Conservation (phyloP, 2,888 invertebrate genomes). For the Sericinus montela region DNA sequence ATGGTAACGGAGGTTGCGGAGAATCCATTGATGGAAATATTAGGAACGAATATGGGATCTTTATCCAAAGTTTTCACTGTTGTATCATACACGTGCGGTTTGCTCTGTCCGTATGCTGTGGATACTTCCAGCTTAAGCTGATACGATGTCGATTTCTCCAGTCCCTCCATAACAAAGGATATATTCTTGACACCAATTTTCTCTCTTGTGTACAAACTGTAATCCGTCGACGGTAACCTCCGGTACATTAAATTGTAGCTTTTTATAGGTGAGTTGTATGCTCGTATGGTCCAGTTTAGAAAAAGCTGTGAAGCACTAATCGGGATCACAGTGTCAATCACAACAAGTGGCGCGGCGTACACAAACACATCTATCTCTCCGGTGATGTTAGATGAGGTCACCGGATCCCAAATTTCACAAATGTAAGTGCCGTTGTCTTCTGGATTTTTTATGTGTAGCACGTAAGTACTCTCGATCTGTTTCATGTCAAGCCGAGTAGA, state of each 20-base stretch:
- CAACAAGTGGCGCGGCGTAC: slow-evolving; percentile 84
- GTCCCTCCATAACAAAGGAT: slow-evolving; percentile 83
- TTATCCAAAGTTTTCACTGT: slow-evolving; percentile 80
- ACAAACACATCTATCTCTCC: slow-evolving; percentile 78
- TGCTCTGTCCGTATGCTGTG: slow-evolving; percentile 82
- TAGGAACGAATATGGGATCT: slow-evolving; percentile 89
- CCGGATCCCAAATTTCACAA: slow-evolving; percentile 51
- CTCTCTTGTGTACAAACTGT: slow-evolving; percentile 72
- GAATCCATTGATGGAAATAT: slow-evolving; percentile 85
- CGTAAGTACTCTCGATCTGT: slow-evolving; percentile 76
- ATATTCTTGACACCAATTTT: slow-evolving; percentile 82
- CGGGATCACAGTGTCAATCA: slow-evolving; percentile 85
- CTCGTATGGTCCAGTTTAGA: slow-evolving; percentile 89
- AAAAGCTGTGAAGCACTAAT: slow-evolving; percentile 87
- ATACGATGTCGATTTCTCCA: slow-evolving; percentile 83
- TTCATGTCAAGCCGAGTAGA: slow-evolving; percentile 49
- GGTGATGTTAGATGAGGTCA: slow-evolving; percentile 52
- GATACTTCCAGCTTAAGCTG: slow-evolving; percentile 82
- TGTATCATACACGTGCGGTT: slow-evolving; percentile 67
- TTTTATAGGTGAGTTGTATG: slow-evolving; percentile 85
- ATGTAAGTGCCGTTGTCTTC: slow-evolving; percentile 84
- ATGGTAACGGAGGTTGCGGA: slow-evolving; percentile 88
- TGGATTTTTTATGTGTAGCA: slow-evolving; percentile 66
- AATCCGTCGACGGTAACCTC: slow-evolving; percentile 39
- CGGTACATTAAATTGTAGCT: slow-evolving; percentile 78